Evolutionary conservation across 2,888 invertebrate genomes (phyloP).

Genomic region (Melanostoma scalare): DNA sequence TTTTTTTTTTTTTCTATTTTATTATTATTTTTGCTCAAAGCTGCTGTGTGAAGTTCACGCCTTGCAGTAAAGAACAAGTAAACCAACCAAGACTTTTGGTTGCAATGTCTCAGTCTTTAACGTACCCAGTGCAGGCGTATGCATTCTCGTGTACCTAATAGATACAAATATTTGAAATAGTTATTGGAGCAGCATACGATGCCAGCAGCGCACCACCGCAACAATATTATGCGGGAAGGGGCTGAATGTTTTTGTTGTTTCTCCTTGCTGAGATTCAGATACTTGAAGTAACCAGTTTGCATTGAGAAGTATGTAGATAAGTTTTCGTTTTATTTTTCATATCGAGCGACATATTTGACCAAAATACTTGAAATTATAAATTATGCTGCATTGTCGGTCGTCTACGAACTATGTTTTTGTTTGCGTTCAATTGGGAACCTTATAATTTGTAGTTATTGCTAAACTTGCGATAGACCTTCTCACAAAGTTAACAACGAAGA

Average conservation of each 20-base stretch:
- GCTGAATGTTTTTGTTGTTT: conserved; percentile 36
- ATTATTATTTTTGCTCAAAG: conserved; percentile 28
- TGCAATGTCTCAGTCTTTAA: conserved; percentile 44
- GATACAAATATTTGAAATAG: conserved; percentile 38
- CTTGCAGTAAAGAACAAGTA: conserved; percentile 61
- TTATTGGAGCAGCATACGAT: conserved; percentile 30
- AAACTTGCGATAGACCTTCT: too few relatives aligned
- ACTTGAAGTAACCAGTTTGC: conserved; percentile 59
- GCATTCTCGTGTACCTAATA: conserved; percentile 45
- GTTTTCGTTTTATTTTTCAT: conserved; percentile 36
- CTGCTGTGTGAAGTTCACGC: conserved; percentile 59
- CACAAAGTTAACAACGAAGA: too few relatives aligned
- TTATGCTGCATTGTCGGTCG: too few relatives aligned
- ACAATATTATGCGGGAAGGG: conserved; percentile 30
- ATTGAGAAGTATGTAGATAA: conserved; percentile 18
- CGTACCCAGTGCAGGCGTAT: conserved; percentile 41
- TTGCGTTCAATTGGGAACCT: too few relatives aligned
- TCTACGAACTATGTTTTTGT: too few relatives aligned
- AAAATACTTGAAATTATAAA: conserved; percentile 6
- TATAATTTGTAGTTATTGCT: too few relatives aligned
- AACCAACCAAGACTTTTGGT: conserved; percentile 43
- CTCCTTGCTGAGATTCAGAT: conserved; percentile 4
- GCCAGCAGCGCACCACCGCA: conserved; percentile 2
- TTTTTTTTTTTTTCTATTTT: conserved; percentile 32
- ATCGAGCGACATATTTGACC: conserved; percentile 13